Evolutionary conservation across 2,113 vertebrate species (phyloP).

Genomic region (Orycteropus afer): DNA sequence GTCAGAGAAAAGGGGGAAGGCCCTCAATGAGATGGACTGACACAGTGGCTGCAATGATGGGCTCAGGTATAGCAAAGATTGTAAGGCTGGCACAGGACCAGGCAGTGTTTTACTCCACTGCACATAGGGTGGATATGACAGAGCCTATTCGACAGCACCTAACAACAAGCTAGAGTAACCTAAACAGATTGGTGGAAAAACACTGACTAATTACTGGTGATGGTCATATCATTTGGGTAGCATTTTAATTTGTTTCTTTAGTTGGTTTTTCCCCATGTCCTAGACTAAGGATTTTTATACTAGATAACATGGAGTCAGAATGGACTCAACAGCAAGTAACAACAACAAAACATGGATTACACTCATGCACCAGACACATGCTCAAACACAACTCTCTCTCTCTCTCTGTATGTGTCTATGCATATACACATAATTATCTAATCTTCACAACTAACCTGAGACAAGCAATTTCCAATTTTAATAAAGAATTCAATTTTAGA

Average conservation of each 20-base stretch:
- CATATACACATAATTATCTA: not conserved
- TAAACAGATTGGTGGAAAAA: not conserved
- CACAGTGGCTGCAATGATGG: too few relatives aligned
- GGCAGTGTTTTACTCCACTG: too few relatives aligned
- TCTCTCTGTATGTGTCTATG: not conserved
- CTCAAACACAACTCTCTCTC: not conserved
- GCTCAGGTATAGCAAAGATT: too few relatives aligned
- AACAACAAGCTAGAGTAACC: not conserved
- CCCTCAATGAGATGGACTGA: too few relatives aligned
- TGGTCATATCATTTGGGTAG: not conserved
- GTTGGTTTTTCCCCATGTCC: not conserved
- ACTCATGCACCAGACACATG: too few relatives aligned
- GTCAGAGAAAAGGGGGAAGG: too few relatives aligned
- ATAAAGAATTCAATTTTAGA: not conserved
- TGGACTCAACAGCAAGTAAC: not conserved
- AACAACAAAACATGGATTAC: too few relatives aligned
- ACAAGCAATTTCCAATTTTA: slow-evolving; percentile 23
- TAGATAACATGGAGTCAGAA: not conserved
- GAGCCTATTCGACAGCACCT: too few relatives aligned
- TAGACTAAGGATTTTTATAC: not conserved
- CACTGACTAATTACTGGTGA: not conserved
- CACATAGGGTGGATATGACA: too few relatives aligned
- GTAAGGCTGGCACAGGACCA: too few relatives aligned
- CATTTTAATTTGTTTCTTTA: slow-evolving; percentile 23
- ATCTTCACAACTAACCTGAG: slow-evolving; percentile 48